Conservation (phyloP, 2,113 vertebrate species). For the Carollia perspicillata region DNA sequence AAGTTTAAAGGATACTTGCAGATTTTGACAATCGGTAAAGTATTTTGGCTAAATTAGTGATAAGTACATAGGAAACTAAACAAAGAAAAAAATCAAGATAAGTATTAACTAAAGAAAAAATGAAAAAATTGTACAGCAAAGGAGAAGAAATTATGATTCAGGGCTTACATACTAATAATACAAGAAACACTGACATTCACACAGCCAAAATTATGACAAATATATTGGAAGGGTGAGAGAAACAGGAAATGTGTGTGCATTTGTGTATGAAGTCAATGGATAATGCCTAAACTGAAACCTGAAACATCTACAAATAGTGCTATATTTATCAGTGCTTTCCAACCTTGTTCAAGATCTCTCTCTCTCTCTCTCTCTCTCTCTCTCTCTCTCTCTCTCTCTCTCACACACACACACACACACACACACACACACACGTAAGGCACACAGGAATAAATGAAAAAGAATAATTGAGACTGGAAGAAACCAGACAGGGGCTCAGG, state of each 20-base stretch:
- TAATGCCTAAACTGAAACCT: constrained; percentile 20
- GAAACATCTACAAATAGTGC: constrained; percentile 41
- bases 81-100: neutral
- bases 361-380: no score
- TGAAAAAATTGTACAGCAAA: neutral
- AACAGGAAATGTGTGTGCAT: neutral
- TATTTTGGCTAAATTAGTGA: neutral
- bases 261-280: neutral
- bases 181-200: neutral
- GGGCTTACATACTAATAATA: neutral
- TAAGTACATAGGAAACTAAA: neutral
- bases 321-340: constrained; percentile 41
- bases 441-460: constrained; percentile 12
- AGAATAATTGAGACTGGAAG: neutral
- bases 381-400: no score
- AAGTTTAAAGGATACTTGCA: neutral
- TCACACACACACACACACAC: neutral
- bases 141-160: neutral
- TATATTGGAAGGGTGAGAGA: neutral
- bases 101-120: neutral
- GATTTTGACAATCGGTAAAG: neutral
- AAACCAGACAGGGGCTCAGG: neutral
- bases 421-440: neutral
- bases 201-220: neutral
- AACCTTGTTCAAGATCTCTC: neutral